These are phyloP conservation scores for Cepphus grylle DNA, from an alignment of 2,113 vertebrate species.

Conservation along the genomic window DNA sequence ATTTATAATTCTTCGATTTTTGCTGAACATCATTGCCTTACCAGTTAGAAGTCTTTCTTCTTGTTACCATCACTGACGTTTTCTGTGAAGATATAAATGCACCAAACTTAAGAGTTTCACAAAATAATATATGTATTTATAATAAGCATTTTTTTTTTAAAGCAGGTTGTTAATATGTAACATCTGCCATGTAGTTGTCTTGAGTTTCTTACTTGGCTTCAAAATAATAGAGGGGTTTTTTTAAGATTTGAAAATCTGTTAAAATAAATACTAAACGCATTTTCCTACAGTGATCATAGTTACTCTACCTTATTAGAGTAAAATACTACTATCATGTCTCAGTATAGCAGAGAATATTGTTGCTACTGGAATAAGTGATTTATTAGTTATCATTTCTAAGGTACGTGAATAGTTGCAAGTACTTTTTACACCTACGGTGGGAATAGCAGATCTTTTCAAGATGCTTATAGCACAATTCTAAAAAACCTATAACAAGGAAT, in stretches of 20 bases:
- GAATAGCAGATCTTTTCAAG: not conserved
- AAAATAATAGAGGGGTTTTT: not conserved
- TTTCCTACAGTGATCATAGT: not conserved
- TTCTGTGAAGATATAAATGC: not conserved
- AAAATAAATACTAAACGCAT: not conserved
- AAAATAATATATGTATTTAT: not conserved
- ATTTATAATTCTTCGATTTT: not conserved
- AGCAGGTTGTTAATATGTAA: not conserved
- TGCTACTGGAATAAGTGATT: not conserved
- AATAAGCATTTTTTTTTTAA: not conserved
- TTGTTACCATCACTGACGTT: not conserved
- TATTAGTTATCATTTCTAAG: not conserved
- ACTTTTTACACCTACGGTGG: not conserved
- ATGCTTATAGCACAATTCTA: not conserved
- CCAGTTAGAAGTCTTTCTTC: not conserved
- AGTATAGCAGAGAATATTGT: not conserved
- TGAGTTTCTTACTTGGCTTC: not conserved
- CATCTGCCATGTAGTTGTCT: not conserved
- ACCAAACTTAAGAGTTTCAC: not conserved
- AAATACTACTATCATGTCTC: not conserved
- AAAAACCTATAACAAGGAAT: not conserved
- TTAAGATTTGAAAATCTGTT: not conserved
- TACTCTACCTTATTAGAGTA: not conserved
- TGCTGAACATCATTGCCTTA: not conserved
- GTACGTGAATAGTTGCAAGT: not conserved